Conservation (phyloP, 2,113 vertebrate species). For the Brienomyrus longianalis region DNA sequence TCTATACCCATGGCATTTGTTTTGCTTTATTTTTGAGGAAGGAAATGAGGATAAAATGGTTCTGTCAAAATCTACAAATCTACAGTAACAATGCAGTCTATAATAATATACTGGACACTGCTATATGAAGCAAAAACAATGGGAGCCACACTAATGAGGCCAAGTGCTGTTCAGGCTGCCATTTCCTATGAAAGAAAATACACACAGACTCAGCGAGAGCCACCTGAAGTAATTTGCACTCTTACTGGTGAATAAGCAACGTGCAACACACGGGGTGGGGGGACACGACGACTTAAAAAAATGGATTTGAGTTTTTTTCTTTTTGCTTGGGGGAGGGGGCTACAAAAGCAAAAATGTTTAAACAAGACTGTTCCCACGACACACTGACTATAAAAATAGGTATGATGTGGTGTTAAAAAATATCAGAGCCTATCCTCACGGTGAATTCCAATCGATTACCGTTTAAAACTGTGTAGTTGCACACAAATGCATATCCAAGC, state of each 20-base stretch:
- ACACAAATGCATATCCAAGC: background rate
- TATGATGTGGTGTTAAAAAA: background rate
- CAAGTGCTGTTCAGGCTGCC: background rate
- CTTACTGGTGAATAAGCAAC: background rate
- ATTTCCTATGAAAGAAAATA: background rate
- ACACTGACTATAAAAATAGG: background rate
- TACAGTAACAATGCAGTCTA: conserved; percentile 3
- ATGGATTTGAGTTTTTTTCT: background rate
- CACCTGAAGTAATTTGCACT: background rate
- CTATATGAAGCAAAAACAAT: conserved; percentile 13
- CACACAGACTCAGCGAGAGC: background rate
- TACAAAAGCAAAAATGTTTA: background rate
- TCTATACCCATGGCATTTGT: conserved; percentile 2
- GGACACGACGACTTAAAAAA: background rate
- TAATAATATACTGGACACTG: background rate
- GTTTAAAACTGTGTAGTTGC: background rate
- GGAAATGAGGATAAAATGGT: background rate
- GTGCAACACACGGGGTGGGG: too few species aligned
- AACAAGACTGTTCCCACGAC: background rate
- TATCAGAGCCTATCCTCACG: background rate
- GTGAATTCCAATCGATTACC: background rate
- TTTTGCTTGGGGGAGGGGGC: background rate
- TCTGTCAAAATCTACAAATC: background rate
- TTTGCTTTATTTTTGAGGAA: conserved; percentile 7
- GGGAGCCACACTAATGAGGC: background rate